Evolutionary conservation across 2,888 invertebrate genomes (phyloP), one percentile per base, ranked within the genome.

Genomic region (Lycophotia porphyrea): DNA sequence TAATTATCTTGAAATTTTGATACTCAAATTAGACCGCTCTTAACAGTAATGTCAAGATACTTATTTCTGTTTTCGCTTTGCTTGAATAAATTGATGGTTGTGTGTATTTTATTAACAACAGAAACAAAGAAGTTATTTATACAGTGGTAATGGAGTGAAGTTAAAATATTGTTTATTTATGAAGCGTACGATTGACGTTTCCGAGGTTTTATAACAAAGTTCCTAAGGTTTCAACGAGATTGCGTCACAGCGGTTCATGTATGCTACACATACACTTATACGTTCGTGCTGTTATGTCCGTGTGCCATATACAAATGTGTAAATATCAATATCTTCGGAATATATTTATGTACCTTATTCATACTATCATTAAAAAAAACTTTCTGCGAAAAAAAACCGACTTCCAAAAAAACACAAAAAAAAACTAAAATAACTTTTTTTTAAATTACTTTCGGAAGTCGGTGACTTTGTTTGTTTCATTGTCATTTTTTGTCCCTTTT

Each of bases 1-100:
- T n/a, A 70, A 49, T 76, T 61, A 15, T 52, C 24, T 61, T 52
- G 21, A 13, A 39, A 63, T 70, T 74, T 74, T 71, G 36, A 78
- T 58, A 52, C 55, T 74, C 11, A n/a, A 76, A 34, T 67, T 64
- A 44, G 18, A n/a, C 15, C 15, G 49, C 34, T 69, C 21, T 24
- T 15, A 60, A 75, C 71, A 76, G 49, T 71, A 42, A 71, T 8
- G 21, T 49, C 61, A 24, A 60, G n/a, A 27, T 49, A 47, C 31
- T 66, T 36, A 55, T 63, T 65, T 60, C 1, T 36, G 24, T 27
- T 63, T 60, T 55, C 1, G 18, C n/a, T 68, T 65, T 36, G 0
- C 13, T 34, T 58, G 0, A 67, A 70, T 65, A 0, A 36, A 71
- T n/a, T n/a, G n/a, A n/a, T 31, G 9, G 13, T 15, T 27, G 7